A percentile compares a stretch with the other conserved stretches of the same genome.
Conservation (phyloP, 2,888 invertebrate species). For the Teinopalpus imperialis region DNA sequence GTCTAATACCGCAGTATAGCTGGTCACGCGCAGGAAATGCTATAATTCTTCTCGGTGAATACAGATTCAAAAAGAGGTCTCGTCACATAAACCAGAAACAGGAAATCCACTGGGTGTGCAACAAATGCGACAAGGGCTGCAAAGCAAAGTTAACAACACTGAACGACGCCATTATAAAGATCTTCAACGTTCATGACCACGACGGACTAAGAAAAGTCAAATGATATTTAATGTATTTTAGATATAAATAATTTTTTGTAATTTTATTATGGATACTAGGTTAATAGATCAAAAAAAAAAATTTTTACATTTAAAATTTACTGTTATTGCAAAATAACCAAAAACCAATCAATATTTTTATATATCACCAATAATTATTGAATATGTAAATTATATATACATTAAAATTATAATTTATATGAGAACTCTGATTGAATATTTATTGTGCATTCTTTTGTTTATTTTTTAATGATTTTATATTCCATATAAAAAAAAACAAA, state of each 20-base stretch:
- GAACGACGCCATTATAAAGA: conserved; percentile 66
- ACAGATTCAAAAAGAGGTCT: conserved; percentile 71
- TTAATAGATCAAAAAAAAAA: too few relatives aligned
- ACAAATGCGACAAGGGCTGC: conserved; percentile 70
- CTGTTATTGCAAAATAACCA: too few relatives aligned
- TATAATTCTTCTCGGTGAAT: conserved; percentile 65
- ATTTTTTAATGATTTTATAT: too few relatives aligned
- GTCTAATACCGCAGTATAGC: conserved; percentile 56
- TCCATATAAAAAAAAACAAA: too few relatives aligned
- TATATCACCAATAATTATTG: too few relatives aligned
- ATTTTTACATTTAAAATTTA: too few relatives aligned
- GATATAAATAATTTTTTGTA: not conserved
- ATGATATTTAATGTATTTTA: conserved; percentile 29
- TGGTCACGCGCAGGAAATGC: conserved; percentile 74
- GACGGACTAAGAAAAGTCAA: conserved; percentile 45
- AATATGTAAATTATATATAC: too few relatives aligned
- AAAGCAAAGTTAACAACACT: conserved; percentile 67
- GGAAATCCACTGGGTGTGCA: conserved; percentile 73
- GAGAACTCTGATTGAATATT: too few relatives aligned
- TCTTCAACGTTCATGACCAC: conserved; percentile 65
- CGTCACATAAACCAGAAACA: conserved; percentile 60
- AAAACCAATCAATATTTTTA: too few relatives aligned
- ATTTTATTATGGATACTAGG: too few relatives aligned
- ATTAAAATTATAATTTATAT: too few relatives aligned
- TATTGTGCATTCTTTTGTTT: too few relatives aligned